phyloP scores from a whole-genome alignment of 2,888 invertebrate species.

The Vanessa cardui region DNA sequence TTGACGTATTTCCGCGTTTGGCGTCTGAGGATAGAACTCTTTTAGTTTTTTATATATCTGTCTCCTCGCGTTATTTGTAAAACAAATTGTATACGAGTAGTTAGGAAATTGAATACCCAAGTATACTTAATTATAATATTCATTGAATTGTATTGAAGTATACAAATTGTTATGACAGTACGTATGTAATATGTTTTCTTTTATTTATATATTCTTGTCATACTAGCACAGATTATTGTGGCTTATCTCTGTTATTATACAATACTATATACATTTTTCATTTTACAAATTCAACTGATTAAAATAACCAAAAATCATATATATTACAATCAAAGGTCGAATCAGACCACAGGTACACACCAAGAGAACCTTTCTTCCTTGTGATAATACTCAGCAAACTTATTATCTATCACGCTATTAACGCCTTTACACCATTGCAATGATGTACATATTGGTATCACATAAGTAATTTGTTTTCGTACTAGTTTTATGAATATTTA shows the following conservation, averaged over 20 bases:
- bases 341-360: conserved; percentile 14
- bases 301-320: not conserved
- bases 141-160: not conserved
- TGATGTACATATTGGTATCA: not conserved
- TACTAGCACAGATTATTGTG: too few species aligned
- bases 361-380: not conserved
- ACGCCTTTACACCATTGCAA: not conserved
- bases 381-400: conserved; percentile 2
- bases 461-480: not conserved
- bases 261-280: too few species aligned
- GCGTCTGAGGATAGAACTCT: not conserved
- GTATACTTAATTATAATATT: conserved; percentile 14
- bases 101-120: conserved; percentile 29
- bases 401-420: not conserved
- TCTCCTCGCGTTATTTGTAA: not conserved
- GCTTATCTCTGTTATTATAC: too few species aligned
- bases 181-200: too few species aligned
- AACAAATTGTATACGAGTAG: conserved; percentile 38
- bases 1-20: too few species aligned
- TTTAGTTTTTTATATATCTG: not conserved
- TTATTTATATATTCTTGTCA: too few species aligned
- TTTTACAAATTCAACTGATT: too few species aligned
- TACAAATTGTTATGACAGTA: too few species aligned
- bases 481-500: not conserved
- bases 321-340: conserved; percentile 8